A percentile compares a stretch with the other conserved stretches of the same genome.
These are phyloP conservation scores for Baccha elongata DNA, from an alignment of 2,888 invertebrate genomes.

Conservation along the genomic window DNA sequence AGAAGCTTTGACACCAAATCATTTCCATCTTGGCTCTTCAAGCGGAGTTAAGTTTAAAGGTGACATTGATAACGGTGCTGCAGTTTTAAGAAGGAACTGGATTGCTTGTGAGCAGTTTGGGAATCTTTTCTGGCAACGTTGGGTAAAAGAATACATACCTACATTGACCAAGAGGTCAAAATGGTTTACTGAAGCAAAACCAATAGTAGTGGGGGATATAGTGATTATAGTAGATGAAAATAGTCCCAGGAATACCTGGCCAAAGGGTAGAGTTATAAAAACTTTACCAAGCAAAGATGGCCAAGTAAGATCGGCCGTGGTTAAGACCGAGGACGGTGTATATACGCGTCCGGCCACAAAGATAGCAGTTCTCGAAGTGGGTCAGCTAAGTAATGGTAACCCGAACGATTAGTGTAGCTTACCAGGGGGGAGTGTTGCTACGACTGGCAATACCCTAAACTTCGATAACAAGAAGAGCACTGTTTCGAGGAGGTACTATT, in stretches of 20 bases:
- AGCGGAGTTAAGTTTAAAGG: not conserved
- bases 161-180: conserved; percentile 4
- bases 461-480: too few relatives aligned
- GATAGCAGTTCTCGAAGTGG: conserved; percentile 16
- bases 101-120: not conserved
- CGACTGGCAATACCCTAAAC: conserved; percentile 3
- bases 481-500: conserved; percentile 8
- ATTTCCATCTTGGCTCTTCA: conserved; percentile 70
- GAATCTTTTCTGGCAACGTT: conserved; percentile 3
- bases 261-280: conserved; percentile 4
- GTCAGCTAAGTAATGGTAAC: not conserved
- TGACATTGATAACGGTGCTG: not conserved
- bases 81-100: not conserved
- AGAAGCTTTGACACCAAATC: conserved; percentile 73
- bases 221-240: conserved; percentile 8
- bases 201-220: not conserved
- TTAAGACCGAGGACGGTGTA: not conserved
- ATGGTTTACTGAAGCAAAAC: not conserved
- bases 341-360: conserved; percentile 6
- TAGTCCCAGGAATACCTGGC: too few relatives aligned
- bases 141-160: conserved; percentile 4
- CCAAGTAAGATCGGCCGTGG: conserved; percentile 2
- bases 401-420: not conserved
- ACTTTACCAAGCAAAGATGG: not conserved
- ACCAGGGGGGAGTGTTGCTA: conserved; percentile 7